A percentile compares a stretch with the other conserved stretches of the same genome.
Conservation (phyloP, 2,888 invertebrate genomes). For the Cantharis nigra region DNA sequence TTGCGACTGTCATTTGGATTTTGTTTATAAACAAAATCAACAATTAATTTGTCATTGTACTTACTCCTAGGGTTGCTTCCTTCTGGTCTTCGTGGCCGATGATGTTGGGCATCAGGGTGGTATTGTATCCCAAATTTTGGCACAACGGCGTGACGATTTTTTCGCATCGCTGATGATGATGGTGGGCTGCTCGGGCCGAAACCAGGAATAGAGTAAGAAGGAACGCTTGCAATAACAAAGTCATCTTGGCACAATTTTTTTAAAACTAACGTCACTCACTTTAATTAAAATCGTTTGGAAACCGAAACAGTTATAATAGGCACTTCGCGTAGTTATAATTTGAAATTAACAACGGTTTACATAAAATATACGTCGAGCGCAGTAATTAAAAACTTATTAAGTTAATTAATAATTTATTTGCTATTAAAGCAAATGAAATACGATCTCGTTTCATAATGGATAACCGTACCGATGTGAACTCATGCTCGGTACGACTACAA, state of each 20-base stretch:
- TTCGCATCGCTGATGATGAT: conserved; percentile 62
- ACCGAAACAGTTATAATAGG: neutral
- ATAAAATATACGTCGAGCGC: neutral
- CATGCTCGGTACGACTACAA: conserved; percentile 28
- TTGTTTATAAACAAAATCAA: neutral
- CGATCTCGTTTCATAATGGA: conserved; percentile 26
- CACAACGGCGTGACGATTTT: conserved; percentile 79
- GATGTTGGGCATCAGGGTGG: conserved; percentile 85
- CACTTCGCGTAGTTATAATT: neutral
- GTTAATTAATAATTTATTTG: neutral
- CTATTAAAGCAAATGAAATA: conserved; percentile 24
- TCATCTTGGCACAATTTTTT: neutral
- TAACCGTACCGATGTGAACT: neutral
- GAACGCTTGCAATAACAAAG: neutral
- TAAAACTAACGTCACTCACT: neutral
- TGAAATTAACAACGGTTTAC: neutral
- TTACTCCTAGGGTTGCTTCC: conserved; percentile 80
- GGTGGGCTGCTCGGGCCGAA: neutral
- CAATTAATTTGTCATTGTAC: no score
- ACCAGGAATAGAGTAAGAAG: neutral
- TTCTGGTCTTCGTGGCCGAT: conserved; percentile 81
- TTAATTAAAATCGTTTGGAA: neutral
- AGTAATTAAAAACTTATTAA: neutral
- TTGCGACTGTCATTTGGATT: neutral
- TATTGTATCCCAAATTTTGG: conserved; percentile 82